These are phyloP conservation scores for Leptinotarsa juncta DNA, from an alignment of 2,888 invertebrate species.

Conservation along the genomic window DNA sequence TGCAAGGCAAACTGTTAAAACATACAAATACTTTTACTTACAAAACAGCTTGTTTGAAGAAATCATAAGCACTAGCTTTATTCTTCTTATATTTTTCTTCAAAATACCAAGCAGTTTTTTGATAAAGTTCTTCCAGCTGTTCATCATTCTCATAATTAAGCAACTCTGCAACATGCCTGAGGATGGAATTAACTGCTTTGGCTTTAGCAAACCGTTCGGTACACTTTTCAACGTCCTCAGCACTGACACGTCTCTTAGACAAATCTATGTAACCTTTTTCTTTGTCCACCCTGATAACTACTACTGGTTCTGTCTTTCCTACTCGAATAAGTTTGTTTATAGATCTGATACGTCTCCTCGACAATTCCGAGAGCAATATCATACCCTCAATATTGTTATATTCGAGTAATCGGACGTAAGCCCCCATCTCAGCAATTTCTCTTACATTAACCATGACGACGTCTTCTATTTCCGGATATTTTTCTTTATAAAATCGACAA, in stretches of 20 bases:
- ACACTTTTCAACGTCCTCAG: slow-evolving; percentile 98
- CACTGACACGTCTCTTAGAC: slow-evolving; percentile 97
- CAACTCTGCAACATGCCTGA: slow-evolving; percentile 96
- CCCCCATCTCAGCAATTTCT: slow-evolving; percentile 99
- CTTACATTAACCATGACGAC: slow-evolving; percentile 99
- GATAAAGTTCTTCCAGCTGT: slow-evolving; percentile 94
- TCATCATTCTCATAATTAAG: slow-evolving; percentile 91
- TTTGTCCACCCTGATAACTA: slow-evolving; percentile 99
- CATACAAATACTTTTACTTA: slow-evolving; percentile 43
- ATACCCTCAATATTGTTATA: slow-evolving; percentile 99
- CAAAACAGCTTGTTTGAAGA: slow-evolving; percentile 95
- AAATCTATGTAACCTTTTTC: slow-evolving; percentile 99
- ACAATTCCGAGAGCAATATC: slow-evolving; percentile 98
- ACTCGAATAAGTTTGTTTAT: slow-evolving; percentile 99
- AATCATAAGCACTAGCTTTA: slow-evolving; percentile 96
- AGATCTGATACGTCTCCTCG: slow-evolving; percentile 97
- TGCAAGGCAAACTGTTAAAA: no score
- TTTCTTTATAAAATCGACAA: slow-evolving; percentile 97
- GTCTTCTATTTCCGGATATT: slow-evolving; percentile 98
- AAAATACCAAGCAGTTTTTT: slow-evolving; percentile 97
- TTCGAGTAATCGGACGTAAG: slow-evolving; percentile 96
- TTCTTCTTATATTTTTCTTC: slow-evolving; percentile 96
- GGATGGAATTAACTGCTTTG: slow-evolving; percentile 97
- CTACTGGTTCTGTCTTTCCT: slow-evolving; percentile 98
- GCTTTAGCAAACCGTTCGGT: slow-evolving; percentile 99